A percentile compares a stretch with the other conserved stretches of the same genome.
Evolutionary conservation across 1,140 invertebrate genomes (phyloP).

Genomic region (Whitmania pigra): DNA sequence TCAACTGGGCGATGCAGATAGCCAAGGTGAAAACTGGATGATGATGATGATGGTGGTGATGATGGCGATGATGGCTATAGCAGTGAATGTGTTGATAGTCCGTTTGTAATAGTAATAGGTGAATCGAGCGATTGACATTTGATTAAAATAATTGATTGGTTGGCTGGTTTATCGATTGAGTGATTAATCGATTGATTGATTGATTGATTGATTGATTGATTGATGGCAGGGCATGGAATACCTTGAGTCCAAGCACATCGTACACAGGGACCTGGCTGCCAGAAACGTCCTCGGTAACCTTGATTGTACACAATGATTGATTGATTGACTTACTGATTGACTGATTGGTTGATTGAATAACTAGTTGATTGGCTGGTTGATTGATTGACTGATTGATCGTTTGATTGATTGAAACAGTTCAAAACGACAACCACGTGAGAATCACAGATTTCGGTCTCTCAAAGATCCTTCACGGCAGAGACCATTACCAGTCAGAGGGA

Average conservation of each 20-base stretch:
- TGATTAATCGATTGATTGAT: constrained; percentile 28
- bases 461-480: constrained; percentile 85
- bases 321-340: background rate
- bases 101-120: no score
- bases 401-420: constrained; percentile 47
- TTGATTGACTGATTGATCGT: constrained; percentile 9
- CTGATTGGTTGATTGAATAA: background rate
- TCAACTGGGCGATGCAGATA: constrained; percentile 97
- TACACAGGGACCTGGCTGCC: constrained; percentile 88
- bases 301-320: background rate
- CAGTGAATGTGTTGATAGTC: no score
- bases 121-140: constrained; percentile 50
- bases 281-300: constrained; percentile 66
- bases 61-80: no score
- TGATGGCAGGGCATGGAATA: constrained; percentile 71
- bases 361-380: background rate
- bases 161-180: constrained; percentile 34
- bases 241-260: constrained; percentile 79
- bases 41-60: no score
- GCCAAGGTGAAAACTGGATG: constrained; percentile 52
- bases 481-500: constrained; percentile 86
- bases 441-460: constrained; percentile 97
- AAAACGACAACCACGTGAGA: constrained; percentile 82
- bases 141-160: constrained; percentile 59
- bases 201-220: background rate